Evolutionary conservation across 2,113 vertebrate species (phyloP), one percentile per base, ranked within the genome.

Genomic region (Xyliphius kryptos): DNA sequence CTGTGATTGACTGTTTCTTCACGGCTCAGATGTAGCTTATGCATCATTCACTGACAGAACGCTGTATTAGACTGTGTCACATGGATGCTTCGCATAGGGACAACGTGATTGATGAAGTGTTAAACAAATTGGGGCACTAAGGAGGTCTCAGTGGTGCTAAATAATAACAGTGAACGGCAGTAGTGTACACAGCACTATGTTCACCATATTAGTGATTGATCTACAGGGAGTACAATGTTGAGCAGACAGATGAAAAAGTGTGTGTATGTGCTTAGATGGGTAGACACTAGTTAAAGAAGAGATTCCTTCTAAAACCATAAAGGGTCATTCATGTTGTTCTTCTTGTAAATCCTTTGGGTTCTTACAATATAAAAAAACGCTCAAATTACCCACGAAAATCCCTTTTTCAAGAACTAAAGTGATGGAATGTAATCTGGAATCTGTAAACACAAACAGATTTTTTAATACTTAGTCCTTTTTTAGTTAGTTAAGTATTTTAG

Each of bases 91-190:
- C 14, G 53, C 51, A 61, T 50, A 57, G 61, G 47, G 56, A 61
- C 21, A 41, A 56, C 53, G 57, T 68, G 65, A 74, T 55, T 74
- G 65, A 64, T 74, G 60, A 67, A 67, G 37, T 59, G 68, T 67
- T 70, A 64, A 71, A 71, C 72, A 71, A 71, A 68, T 59, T 56
- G 55, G 15, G 68, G 63, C 69, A 71, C 65, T 71, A 68, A 60
- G 49, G 65, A 68, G 47, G 60, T 63, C 61, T 69, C 67, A 51
- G 32, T 58, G 61, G 67, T 71, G 64, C 54, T 68, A 67, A 68
- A 74, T 68, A 57, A 74, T 64, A 52, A 69, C 53, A 22, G 37
- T 67, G 38, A 67, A 63, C 61, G 63, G 55, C 59, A 64, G 44
- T 41, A 52, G 72, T 62, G 67, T 63, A 43, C n/a, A 62, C 54